Base-by-base conservation (phyloP, 2,797 vertebrate species). In the Paramormyrops hopkinsi region DNA sequence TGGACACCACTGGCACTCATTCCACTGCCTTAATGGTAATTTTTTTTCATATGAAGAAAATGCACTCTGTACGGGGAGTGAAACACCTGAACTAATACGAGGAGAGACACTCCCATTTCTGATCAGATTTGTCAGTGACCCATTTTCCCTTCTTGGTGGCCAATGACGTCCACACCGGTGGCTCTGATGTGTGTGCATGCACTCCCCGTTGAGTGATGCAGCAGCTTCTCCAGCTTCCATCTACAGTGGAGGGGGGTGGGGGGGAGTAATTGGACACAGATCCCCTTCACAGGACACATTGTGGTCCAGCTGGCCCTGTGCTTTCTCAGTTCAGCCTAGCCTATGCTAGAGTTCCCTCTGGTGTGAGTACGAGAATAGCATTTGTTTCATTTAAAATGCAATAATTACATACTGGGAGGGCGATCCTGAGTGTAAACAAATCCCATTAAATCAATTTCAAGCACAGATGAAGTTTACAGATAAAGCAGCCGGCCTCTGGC, bases 361-460 rank as follows among this genome's bases (percentile, higher is more conserved):
- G 65, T 73, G 29, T 73, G 65, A 73, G 5, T 37, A 37, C 29
- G 65, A 48, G n/a, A 22, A 84, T 48, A 25, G n/a, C 44, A 84
- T 87, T 56, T 59, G 85, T 87, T 87, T 87, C 2, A 41, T 87
- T 69, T 65, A 69, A 69, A 88, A 88, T 25, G 56, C 46, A 88
- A 88, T 88, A 65, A 88, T 69, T 88, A 41, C 86, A 46, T 37
- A 88, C 86, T 19, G n/a, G 8, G 84, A 29, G 48, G 25, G 48
- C 25, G 9, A 88, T 69, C 37, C 59, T 88, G 86, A 88, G 86
- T 51, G 46, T 86, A 82, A 86, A 90, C 22, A 85, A 90, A 88
- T 86, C 54, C 51, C 84, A 88, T 90, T 56, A 76, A 76, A 88
- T 46, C 46, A 62, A 88, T 53, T 48, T 83, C 79, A 90, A 83